These are phyloP conservation scores for Drosophila punjabiensis DNA, from an alignment of 1,140 invertebrate species.

Conservation along the genomic window DNA sequence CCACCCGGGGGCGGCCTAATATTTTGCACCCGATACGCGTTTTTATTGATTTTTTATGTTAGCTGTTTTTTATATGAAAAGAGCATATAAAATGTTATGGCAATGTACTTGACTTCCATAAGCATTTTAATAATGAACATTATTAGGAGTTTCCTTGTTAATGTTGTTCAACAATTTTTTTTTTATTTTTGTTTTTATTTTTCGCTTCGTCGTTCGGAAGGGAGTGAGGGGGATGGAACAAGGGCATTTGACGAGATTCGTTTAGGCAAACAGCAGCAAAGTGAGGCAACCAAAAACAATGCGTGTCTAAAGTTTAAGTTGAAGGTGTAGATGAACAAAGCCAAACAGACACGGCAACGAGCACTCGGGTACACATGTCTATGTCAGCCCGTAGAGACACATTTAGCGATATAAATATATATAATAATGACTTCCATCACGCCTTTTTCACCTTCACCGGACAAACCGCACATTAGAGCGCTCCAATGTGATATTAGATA, in stretches of 20 bases:
- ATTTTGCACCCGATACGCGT: conserved; percentile 30
- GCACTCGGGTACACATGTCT: conserved; percentile 19
- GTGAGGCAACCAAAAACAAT: conserved; percentile 59
- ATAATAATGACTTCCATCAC: conserved; percentile 57
- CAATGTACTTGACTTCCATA: conserved; percentile 68
- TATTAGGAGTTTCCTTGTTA: conserved; percentile 52
- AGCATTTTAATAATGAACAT: conserved; percentile 56
- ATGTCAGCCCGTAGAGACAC: conserved; percentile 19
- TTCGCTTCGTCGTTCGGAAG: conserved; percentile 33
- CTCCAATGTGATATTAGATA: conserved; percentile 23
- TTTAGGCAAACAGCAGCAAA: conserved; percentile 50
- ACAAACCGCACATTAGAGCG: conserved; percentile 51
- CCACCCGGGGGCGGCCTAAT: conserved; percentile 90
- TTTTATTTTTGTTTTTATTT: conserved; percentile 41
- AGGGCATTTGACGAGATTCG: conserved; percentile 60
- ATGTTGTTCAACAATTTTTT: conserved; percentile 9
- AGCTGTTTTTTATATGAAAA: conserved; percentile 13
- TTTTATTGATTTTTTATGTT: conserved; percentile 8
- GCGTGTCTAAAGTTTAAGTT: conserved; percentile 79
- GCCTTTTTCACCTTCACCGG: conserved; percentile 67
- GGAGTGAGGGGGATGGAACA: conserved; percentile 62
- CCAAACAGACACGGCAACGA: conserved; percentile 53
- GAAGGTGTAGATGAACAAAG: conserved; percentile 78
- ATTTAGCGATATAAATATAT: conserved; percentile 26
- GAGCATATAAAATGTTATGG: conserved; percentile 16